Conservation (phyloP, 2,797 vertebrate genomes). For the Fringilla coelebs region DNA sequence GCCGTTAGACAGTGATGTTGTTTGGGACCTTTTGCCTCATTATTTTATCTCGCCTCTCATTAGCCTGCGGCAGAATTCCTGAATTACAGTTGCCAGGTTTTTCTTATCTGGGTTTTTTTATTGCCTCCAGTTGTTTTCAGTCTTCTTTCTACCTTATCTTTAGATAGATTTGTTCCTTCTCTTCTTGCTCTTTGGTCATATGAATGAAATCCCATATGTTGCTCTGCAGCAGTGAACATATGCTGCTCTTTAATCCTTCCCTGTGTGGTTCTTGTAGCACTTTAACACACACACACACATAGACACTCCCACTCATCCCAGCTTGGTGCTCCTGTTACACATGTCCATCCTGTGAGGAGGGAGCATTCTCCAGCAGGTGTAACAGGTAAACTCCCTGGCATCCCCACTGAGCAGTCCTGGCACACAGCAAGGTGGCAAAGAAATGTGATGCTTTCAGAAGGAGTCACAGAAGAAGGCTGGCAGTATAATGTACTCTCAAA, state of each 20-base stretch:
- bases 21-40: constrained; percentile 18
- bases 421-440: background rate
- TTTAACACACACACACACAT: background rate
- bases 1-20: background rate
- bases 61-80: constrained; percentile 28
- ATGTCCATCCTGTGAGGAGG: background rate
- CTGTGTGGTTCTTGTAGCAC: background rate
- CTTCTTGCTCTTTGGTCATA: background rate
- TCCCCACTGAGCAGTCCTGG: background rate
- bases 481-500: background rate
- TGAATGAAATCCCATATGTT: background rate
- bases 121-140: background rate
- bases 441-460: background rate
- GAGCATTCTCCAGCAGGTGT: background rate
- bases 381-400: background rate
- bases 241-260: background rate
- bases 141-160: background rate
- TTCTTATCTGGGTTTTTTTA: constrained; percentile 15
- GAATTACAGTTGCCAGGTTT: constrained; percentile 16
- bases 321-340: background rate
- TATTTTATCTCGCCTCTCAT: constrained; percentile 1
- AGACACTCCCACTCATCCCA: background rate
- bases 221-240: background rate
- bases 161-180: background rate
- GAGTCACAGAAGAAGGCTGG: background rate